phyloP scores from a whole-genome alignment of 35 echinoderm and acorn worm species.

The Apostichopus parvimensis region DNA sequence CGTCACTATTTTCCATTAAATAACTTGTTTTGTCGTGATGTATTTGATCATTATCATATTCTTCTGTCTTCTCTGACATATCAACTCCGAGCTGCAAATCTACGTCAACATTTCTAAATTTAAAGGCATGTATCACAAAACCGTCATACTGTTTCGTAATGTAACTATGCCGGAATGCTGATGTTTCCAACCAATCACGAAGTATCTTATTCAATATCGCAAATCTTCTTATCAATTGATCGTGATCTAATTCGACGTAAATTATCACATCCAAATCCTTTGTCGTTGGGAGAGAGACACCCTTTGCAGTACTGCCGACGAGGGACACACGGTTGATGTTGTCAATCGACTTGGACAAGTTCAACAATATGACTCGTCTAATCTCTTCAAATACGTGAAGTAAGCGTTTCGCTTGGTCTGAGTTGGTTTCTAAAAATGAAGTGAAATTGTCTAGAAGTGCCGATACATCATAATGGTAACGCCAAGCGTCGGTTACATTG shows the following conservation, averaged over 20 bases:
- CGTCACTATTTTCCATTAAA: not conserved
- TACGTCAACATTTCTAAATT: not conserved
- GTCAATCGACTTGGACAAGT: not conserved
- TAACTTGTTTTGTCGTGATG: not conserved
- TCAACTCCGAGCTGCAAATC: slow-evolving; percentile 23
- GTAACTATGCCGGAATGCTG: not conserved
- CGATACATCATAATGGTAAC: not conserved
- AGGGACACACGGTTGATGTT: slow-evolving; percentile 2
- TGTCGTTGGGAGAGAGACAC: not conserved
- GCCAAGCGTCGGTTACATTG: not conserved
- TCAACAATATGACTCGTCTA: not conserved
- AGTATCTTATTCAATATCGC: not conserved
- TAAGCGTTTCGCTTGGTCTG: not conserved
- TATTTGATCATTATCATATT: not conserved
- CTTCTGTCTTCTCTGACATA: too few relatives aligned
- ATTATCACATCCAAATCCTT: slow-evolving; percentile 20
- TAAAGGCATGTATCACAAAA: slow-evolving; percentile 14
- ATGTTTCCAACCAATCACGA: not conserved
- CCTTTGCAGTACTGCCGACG: slow-evolving; percentile 22
- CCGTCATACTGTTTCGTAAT: not conserved
- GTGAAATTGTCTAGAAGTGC: not conserved
- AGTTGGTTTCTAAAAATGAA: not conserved
- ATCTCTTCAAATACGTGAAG: not conserved
- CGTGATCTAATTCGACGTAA: not conserved
- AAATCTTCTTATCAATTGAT: not conserved